Conservation (phyloP, 2,888 invertebrate genomes). For the Leptinotarsa juncta region DNA sequence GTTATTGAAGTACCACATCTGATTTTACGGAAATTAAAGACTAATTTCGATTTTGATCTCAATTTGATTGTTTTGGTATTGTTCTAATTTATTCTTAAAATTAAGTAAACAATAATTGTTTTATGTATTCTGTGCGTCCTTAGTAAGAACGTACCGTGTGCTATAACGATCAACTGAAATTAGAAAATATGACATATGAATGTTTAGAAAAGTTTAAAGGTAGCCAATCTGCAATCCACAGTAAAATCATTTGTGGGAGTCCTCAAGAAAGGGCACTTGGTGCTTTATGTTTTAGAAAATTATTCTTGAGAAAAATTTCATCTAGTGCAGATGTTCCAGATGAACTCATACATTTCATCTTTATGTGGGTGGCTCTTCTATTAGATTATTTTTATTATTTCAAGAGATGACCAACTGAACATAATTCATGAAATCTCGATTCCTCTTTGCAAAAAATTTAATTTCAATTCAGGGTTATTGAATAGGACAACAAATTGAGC, state of each 20-base stretch:
- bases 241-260: not conserved
- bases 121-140: not conserved
- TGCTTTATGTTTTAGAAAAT: not conserved
- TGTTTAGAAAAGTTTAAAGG: too few species aligned
- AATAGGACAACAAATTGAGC: too few species aligned
- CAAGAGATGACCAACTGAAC: too few species aligned
- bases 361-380: not conserved
- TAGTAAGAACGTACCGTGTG: not conserved
- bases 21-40: conserved; percentile 15
- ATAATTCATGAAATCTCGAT: too few species aligned
- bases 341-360: not conserved
- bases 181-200: not conserved
- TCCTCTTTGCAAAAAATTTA: too few species aligned
- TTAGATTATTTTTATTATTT: too few species aligned
- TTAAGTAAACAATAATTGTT: conserved; percentile 14
- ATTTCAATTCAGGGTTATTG: too few species aligned
- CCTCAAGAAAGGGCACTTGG: not conserved
- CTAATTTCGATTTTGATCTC: conserved; percentile 24
- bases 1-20: not conserved
- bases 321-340: not conserved
- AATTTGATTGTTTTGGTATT: conserved; percentile 21
- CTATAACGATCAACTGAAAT: conserved; percentile 1
- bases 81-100: conserved; percentile 24
- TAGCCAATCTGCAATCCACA: not conserved
- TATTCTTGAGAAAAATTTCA: not conserved